Evolutionary conservation across 2,888 invertebrate genomes (phyloP).

Genomic region (Panorpa germanica): DNA sequence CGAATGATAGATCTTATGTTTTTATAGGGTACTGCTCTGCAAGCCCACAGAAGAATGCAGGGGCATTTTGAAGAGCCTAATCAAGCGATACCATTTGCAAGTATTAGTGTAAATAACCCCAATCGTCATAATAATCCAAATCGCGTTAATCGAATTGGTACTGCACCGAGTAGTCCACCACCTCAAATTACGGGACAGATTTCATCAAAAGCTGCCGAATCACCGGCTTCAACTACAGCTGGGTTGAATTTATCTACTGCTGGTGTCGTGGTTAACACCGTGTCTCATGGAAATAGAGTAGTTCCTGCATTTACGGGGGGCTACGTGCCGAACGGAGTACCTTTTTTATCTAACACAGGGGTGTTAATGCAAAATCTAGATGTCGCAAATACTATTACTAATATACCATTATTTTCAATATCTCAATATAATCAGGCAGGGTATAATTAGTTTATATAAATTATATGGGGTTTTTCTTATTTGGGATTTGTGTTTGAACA

Average conservation of each 20-base stretch:
- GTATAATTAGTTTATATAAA: too few relatives aligned
- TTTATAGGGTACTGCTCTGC: constrained; percentile 32
- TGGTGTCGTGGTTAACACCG: background rate
- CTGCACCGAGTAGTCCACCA: background rate
- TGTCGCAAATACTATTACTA: too few relatives aligned
- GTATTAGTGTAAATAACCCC: constrained; percentile 12
- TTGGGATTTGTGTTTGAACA: too few relatives aligned
- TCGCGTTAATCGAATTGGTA: constrained; percentile 11
- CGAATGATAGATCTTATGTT: too few relatives aligned
- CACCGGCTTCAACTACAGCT: background rate
- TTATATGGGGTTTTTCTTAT: too few relatives aligned
- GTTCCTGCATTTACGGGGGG: background rate
- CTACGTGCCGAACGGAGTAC: constrained; percentile 5
- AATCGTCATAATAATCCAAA: constrained; percentile 11
- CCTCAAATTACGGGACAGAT: background rate
- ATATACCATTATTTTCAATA: too few relatives aligned
- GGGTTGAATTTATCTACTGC: background rate
- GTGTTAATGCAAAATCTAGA: constrained; percentile 8
- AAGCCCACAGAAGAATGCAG: constrained; percentile 39
- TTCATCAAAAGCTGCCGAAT: background rate
- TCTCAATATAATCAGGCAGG: too few relatives aligned
- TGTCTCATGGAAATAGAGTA: background rate
- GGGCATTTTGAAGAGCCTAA: constrained; percentile 26
- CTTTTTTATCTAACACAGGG: too few relatives aligned
- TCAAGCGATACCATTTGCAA: constrained; percentile 10